Evolutionary conservation across 2,888 invertebrate species (phyloP), one percentile per base, ranked within the genome.

Genomic region (Nezara viridula): DNA sequence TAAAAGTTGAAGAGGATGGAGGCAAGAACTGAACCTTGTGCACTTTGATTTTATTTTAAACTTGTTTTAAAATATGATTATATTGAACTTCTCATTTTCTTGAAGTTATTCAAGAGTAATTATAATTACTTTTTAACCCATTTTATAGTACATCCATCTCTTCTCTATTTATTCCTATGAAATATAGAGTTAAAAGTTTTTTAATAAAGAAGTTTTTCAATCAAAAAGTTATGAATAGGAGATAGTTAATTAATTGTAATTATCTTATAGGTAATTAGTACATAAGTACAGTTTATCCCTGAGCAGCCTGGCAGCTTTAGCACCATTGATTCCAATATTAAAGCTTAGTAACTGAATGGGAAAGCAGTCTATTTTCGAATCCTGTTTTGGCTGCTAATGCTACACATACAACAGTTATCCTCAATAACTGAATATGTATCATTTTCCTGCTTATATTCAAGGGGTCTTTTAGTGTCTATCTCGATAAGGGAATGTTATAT

Each of bases 231-330:
- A 6, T 16, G n/a, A n/a, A 24, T 3, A n/a, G 55, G 10, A 10
- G n/a, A 0, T 55, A 9, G 55, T 9, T 55, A 55, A 55, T 55
- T 55, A 55, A 55, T 55, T 55, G n/a, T n/a, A n/a, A 55, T 55
- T 55, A 55, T n/a, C n/a, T 55, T n/a, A 55, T 7, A n/a, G 55
- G 24, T 50, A 50, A 50, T n/a, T 55, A 55, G 10, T n/a, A 2
- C 6, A 1, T n/a, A 1, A 5, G 0, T 2, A 5, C 9, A 2
- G 10, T 9, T 4, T n/a, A 1, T n/a, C 55, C n/a, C 0, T 55
- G 1, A 55, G 55, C n/a, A n/a, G 10, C 55, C 55, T 55, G 12
- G 55, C n/a, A n/a, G 10, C 55, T n/a, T 55, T 2, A 3, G 12
- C 50, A 12, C 10, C 55, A 55, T 55, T n/a, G 55, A 55, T 1